These are phyloP conservation scores for Chironex yamaguchii DNA, from an alignment of 30 jellyfish, hydroid and myxozoan genomes.

Conservation along the genomic window DNA sequence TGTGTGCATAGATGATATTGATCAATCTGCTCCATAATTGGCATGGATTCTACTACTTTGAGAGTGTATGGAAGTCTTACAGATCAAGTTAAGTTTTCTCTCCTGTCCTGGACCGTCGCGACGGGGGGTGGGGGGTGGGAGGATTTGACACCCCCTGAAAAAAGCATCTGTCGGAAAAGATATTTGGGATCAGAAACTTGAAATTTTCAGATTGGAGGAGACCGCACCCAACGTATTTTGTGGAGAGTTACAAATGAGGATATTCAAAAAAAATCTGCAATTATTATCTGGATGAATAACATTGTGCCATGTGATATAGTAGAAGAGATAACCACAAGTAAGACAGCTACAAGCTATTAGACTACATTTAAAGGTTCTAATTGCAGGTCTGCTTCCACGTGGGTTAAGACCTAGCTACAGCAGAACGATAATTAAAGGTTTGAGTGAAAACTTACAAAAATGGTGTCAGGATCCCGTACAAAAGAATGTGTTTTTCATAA, in stretches of 20 bases:
- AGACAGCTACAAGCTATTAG: conserved; percentile 86
- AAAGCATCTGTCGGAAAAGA: no score
- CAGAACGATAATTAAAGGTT: conserved; percentile 72
- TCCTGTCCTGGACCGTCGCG: no score
- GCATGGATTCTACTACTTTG: no score
- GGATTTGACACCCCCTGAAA: no score
- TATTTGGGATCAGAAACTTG: no score
- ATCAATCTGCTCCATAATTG: no score
- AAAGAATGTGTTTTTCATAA: conserved; percentile 81
- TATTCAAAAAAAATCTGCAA: conserved; percentile 76
- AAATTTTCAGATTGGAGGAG: conserved; percentile 97
- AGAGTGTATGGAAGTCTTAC: no score
- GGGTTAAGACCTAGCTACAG: conserved; percentile 72
- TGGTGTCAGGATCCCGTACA: conserved; percentile 78
- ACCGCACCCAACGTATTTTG: conserved; percentile 91
- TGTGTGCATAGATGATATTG: no score
- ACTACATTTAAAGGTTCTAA: conserved; percentile 84
- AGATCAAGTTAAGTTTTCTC: no score
- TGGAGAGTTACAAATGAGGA: conserved; percentile 93
- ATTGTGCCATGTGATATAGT: conserved; percentile 88
- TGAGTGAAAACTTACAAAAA: conserved; percentile 75
- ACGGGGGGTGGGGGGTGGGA: no score
- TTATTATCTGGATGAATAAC: conserved; percentile 91
- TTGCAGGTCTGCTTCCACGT: conserved; percentile 94
- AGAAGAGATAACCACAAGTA: conserved; percentile 89